Base-by-base conservation (phyloP, 2,888 invertebrate species). In the Galeopsomyia nigrocyanea region DNA sequence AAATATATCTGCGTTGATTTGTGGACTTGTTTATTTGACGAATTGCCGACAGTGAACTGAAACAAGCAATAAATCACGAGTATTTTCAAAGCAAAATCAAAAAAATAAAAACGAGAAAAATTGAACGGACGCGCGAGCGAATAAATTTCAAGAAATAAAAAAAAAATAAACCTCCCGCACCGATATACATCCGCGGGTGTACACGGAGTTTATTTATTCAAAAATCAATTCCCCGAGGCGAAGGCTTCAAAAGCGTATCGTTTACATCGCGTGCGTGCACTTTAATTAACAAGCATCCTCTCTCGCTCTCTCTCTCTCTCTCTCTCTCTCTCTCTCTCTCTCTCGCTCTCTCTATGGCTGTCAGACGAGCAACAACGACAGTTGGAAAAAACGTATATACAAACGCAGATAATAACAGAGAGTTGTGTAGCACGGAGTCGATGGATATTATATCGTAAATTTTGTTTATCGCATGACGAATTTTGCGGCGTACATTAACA, bases 161-260 rank as follows among this genome's bases (percentile, higher is more conserved):
- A 9, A 39, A 1, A 10, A 39, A 39, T 5, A 31, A 31, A 31
- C 31, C 3, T 31, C 3, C n/a, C n/a, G 7, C 39, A 39, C 39
- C 39, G 5, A 10, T 10, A 39, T 9, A 39, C 13, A 10, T 39
- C 26, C 26, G 26, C 5, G 26, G 13, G 39, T 10, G 10, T 10
- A 7, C 39, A 13, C 31, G 10, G 13, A 39, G 39, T 39, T 39
- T 22, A 31, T 53, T 69, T 50, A 50, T 63, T 56, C 16, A 63
- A 72, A 72, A 72, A 68, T 68, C 53, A 72, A 72, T 72, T 68
- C 50, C 31, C 46, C 16, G 21, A 53, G 19, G 6, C 64, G 58
- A 64, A 46, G 22, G 22, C 56, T 16, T 57, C 51, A 16, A 26
- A 26, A 39, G 10, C 46, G 53, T 70, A 70, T 63, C 56, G 56